These are phyloP conservation scores for Thunnus thynnus DNA, from an alignment of 2,113 vertebrate species.

Conservation along the genomic window DNA sequence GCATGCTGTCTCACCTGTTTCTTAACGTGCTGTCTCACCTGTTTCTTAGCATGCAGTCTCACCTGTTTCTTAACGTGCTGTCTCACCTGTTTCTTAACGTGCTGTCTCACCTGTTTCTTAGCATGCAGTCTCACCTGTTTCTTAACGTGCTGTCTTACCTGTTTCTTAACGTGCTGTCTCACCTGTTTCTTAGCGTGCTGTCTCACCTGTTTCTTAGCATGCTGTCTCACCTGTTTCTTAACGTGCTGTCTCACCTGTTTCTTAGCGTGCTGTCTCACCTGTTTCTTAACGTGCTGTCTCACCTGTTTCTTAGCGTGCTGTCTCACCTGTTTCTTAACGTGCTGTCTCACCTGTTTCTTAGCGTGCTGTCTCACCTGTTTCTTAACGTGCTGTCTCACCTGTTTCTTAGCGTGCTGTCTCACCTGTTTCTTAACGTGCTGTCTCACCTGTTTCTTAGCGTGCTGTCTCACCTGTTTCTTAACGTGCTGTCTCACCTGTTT, in stretches of 20 bases:
- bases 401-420: background rate
- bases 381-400: constrained; percentile 4
- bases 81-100: background rate
- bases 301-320: background rate
- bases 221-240: constrained; percentile 6
- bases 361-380: background rate
- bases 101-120: background rate
- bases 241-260: constrained; percentile 13
- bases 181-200: background rate
- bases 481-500: constrained; percentile 83
- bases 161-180: background rate
- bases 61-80: background rate
- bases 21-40: background rate
- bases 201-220: background rate
- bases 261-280: no score
- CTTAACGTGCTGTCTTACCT: background rate
- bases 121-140: background rate
- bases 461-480: background rate
- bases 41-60: background rate
- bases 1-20: background rate
- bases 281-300: no score
- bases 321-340: background rate
- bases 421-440: no score
- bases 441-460: no score
- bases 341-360: background rate